These are phyloP conservation scores for Lycophotia porphyrea DNA, from an alignment of 2,888 invertebrate species.

Conservation along the genomic window DNA sequence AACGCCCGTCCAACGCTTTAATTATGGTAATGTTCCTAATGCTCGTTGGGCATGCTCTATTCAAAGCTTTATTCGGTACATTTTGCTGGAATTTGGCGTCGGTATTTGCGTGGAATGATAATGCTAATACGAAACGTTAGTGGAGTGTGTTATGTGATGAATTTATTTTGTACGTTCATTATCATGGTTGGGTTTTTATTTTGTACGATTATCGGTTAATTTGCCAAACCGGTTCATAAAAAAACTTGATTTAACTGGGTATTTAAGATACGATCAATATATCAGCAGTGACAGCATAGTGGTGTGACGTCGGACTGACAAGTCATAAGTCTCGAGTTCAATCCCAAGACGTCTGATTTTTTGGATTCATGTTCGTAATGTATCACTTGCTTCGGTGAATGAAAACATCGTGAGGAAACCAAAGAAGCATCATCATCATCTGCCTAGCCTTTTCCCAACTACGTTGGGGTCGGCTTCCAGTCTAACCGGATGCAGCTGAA, in stretches of 20 bases:
- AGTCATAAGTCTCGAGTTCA: too few relatives aligned
- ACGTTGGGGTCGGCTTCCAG: too few relatives aligned
- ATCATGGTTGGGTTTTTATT: not conserved
- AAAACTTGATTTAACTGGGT: not conserved
- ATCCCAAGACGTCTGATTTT: too few relatives aligned
- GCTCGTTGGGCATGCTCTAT: constrained; percentile 25
- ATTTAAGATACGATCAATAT: too few relatives aligned
- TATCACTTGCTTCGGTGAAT: too few relatives aligned
- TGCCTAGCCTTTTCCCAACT: too few relatives aligned
- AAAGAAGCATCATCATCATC: too few relatives aligned
- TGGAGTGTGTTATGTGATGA: constrained; percentile 6
- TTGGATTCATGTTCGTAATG: too few relatives aligned
- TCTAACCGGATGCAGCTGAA: too few relatives aligned
- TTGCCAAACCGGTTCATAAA: not conserved
- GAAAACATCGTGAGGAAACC: too few relatives aligned
- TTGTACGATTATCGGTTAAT: not conserved
- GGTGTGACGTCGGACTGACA: too few relatives aligned
- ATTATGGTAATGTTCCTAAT: constrained; percentile 53
- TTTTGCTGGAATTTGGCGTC: constrained; percentile 33
- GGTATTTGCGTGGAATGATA: constrained; percentile 38
- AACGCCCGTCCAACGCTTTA: constrained; percentile 40
- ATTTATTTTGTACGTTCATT: constrained; percentile 15
- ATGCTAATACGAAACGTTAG: constrained; percentile 39
- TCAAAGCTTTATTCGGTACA: constrained; percentile 26
- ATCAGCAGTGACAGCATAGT: too few relatives aligned